Conservation (phyloP, 2,797 vertebrate species). For the Coccyzus lansbergi region DNA sequence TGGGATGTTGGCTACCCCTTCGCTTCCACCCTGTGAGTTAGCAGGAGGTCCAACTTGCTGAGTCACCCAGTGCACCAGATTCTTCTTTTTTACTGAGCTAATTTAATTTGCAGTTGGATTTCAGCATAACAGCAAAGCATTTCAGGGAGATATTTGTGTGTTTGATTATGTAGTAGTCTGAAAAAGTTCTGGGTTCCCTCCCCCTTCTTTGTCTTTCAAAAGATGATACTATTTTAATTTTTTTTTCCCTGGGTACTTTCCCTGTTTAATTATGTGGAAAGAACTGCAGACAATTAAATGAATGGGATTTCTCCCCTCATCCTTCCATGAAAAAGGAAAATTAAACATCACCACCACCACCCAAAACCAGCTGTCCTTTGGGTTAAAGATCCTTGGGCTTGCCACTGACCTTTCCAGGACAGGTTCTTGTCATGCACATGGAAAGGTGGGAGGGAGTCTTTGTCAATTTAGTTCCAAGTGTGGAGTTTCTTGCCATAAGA, state of each 20-base stretch:
- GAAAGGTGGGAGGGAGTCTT: neutral
- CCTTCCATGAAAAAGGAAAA: neutral
- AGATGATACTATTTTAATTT: neutral
- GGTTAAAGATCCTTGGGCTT: neutral
- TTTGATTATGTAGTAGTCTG: neutral
- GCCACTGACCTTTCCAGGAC: neutral
- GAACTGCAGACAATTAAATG: neutral
- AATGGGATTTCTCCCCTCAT: neutral
- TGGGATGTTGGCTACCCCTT: neutral
- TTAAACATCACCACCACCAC: too few relatives aligned
- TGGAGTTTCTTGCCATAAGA: neutral
- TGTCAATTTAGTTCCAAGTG: neutral
- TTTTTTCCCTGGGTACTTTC: neutral
- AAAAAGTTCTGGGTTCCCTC: neutral
- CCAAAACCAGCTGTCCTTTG: neutral
- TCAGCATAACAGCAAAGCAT: constrained; percentile 2
- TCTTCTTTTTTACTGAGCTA: neutral
- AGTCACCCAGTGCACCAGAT: neutral
- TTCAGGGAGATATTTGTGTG: neutral
- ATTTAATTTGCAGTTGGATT: constrained; percentile 25
- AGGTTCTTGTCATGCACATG: neutral
- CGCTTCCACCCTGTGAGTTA: neutral
- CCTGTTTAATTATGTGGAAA: neutral
- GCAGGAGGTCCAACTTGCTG: neutral
- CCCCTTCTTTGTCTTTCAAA: neutral